phyloP scores from a whole-genome alignment of 92 coral and sea anemone species.

The Desmophyllum pertusum region DNA sequence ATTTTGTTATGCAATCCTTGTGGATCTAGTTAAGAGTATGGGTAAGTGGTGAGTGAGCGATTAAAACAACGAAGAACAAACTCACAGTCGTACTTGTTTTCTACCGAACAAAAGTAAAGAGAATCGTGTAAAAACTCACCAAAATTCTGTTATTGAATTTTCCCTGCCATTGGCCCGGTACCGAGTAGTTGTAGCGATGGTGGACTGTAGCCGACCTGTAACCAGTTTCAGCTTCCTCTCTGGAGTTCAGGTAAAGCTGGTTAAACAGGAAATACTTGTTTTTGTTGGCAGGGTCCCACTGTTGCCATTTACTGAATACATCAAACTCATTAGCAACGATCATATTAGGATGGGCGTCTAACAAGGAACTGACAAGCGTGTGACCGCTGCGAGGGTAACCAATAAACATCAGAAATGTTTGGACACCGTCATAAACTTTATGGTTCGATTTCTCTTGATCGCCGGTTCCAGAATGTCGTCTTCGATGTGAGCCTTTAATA shows the following conservation, averaged over 20 bases:
- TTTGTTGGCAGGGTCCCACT: conserved; percentile 69
- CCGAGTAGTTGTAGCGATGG: conserved; percentile 62
- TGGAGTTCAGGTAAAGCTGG: conserved; percentile 84
- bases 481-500: conserved; percentile 18
- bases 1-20: too few relatives aligned
- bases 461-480: neutral
- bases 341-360: conserved; percentile 96
- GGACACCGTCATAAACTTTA: conserved; percentile 67
- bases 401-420: conserved; percentile 79
- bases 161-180: conserved; percentile 95
- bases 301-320: conserved; percentile 75
- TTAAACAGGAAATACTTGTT: conserved; percentile 90
- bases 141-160: conserved; percentile 62
- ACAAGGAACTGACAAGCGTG: conserved; percentile 89
- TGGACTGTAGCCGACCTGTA: conserved; percentile 51
- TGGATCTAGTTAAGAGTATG: too few relatives aligned
- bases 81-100: too few relatives aligned
- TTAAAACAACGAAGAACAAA: too few relatives aligned
- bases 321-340: conserved; percentile 93
- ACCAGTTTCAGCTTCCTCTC: conserved; percentile 59
- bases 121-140: conserved; percentile 44
- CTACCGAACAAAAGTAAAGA: neutral
- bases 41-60: too few relatives aligned
- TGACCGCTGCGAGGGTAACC: conserved; percentile 98
- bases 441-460: conserved; percentile 17